Percentiles rank a stretch among this genome's conserved stretches.
These are phyloP conservation scores for Madoqua kirkii DNA, from an alignment of 2,113 vertebrate species.

Conservation along the genomic window DNA sequence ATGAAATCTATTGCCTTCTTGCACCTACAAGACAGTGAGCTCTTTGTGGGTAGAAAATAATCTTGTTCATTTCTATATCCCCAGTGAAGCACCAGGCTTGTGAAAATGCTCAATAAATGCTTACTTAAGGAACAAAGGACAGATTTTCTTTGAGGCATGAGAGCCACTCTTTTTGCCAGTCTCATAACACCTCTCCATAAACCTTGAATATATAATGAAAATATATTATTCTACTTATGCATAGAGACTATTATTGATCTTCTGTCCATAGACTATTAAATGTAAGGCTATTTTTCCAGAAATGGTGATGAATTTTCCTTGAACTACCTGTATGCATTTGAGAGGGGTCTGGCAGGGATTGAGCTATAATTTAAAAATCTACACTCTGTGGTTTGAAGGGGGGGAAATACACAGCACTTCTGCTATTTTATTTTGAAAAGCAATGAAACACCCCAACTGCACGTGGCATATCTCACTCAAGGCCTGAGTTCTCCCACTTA, in stretches of 20 bases:
- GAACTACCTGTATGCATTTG: not conserved
- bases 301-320: conserved; percentile 51
- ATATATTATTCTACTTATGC: not conserved
- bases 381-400: not conserved
- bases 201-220: conserved; percentile 30
- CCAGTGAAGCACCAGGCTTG: not conserved
- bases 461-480: not conserved
- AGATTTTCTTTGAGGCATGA: not conserved
- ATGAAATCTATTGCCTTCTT: not conserved
- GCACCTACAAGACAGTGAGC: not conserved
- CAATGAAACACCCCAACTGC: not conserved
- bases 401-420: not conserved
- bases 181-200: not conserved
- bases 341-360: not conserved
- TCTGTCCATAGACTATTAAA: conserved; percentile 32
- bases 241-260: conserved; percentile 7
- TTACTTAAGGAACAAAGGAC: not conserved
- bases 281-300: conserved; percentile 28
- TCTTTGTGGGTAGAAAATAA: not conserved
- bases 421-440: conserved; percentile 23
- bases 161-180: not conserved
- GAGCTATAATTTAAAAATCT: conserved; percentile 8
- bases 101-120: not conserved
- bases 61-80: not conserved
- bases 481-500: not conserved